A percentile compares a stretch with the other conserved stretches of the same genome.
phyloP scores from a whole-genome alignment of 2,797 vertebrate species.

The Decapterus maruadsi region DNA sequence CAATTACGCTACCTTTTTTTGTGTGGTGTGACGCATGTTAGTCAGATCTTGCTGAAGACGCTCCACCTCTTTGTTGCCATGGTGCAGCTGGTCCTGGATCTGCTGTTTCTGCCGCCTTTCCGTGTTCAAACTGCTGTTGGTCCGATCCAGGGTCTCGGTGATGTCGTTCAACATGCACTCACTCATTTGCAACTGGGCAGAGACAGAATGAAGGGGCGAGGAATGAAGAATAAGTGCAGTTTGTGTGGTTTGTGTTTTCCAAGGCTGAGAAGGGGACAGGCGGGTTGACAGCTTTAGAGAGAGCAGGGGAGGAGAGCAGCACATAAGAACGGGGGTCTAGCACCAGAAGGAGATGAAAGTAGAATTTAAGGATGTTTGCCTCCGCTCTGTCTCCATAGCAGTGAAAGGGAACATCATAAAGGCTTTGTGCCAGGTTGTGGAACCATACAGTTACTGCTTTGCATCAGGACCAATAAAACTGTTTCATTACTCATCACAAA shows the following conservation, averaged over 20 bases:
- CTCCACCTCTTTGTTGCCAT: conserved; percentile 43
- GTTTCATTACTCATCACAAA: conserved; percentile 70
- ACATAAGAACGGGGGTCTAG: conserved; percentile 27
- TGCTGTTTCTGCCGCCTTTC: conserved; percentile 49
- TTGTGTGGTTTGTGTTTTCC: neutral
- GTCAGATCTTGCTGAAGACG: conserved; percentile 53
- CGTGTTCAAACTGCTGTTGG: conserved; percentile 30
- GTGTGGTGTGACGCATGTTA: conserved; percentile 1
- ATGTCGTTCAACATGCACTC: conserved; percentile 39
- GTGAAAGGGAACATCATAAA: conserved; percentile 72
- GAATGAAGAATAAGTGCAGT: conserved; percentile 15
- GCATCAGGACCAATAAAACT: conserved; percentile 68
- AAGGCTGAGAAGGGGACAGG: conserved; percentile 15
- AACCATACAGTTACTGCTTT: conserved; percentile 66
- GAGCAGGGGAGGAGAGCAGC: conserved; percentile 23
- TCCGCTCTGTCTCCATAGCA: conserved; percentile 67
- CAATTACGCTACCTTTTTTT: conserved; percentile 67
- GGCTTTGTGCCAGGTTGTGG: conserved; percentile 63
- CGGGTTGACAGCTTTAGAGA: conserved; percentile 8
- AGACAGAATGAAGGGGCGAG: conserved; percentile 22
- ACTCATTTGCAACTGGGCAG: conserved; percentile 55
- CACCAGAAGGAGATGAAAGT: conserved; percentile 44
- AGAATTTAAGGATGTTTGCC: conserved; percentile 57
- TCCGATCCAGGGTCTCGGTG: conserved; percentile 47
- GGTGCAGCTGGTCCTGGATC: conserved; percentile 60